Evolutionary conservation across 2,797 vertebrate species (phyloP).

Genomic region (Pseudotriccus pelzelni): DNA sequence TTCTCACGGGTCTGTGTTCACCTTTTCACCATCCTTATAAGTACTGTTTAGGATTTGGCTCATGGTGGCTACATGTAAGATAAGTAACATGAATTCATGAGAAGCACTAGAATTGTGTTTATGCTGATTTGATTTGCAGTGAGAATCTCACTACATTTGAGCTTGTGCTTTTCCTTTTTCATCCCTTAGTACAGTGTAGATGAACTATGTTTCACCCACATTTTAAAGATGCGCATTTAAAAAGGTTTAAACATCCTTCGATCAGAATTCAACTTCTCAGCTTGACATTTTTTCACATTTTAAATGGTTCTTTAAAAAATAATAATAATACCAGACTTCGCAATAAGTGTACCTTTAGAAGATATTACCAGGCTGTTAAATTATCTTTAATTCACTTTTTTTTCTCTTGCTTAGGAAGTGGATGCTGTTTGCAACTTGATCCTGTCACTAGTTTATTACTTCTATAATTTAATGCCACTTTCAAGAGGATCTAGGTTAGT

Average conservation of each 20-base stretch:
- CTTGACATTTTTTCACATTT: not conserved
- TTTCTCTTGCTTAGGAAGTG: conserved; percentile 82
- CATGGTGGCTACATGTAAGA: not conserved
- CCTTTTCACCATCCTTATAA: not conserved
- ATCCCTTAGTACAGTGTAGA: not conserved
- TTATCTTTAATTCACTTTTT: not conserved
- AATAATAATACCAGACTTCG: not conserved
- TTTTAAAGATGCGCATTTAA: not conserved
- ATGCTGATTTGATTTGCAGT: not conserved
- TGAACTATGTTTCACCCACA: not conserved
- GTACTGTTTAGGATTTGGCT: not conserved
- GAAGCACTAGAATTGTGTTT: not conserved
- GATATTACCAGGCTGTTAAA: not conserved
- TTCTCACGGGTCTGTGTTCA: not conserved
- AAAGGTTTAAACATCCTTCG: not conserved
- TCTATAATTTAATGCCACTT: conserved; percentile 98
- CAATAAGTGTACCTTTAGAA: not conserved
- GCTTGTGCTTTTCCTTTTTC: not conserved
- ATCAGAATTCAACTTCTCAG: not conserved
- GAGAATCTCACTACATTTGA: not conserved
- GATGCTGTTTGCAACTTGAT: conserved; percentile 96
- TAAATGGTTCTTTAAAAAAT: not conserved
- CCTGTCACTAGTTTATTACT: conserved; percentile 96
- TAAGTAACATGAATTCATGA: accelerated
- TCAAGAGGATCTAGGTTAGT: conserved; percentile 91